phyloP scores from a whole-genome alignment of 2,113 vertebrate genomes.

The Silurus glanis region DNA sequence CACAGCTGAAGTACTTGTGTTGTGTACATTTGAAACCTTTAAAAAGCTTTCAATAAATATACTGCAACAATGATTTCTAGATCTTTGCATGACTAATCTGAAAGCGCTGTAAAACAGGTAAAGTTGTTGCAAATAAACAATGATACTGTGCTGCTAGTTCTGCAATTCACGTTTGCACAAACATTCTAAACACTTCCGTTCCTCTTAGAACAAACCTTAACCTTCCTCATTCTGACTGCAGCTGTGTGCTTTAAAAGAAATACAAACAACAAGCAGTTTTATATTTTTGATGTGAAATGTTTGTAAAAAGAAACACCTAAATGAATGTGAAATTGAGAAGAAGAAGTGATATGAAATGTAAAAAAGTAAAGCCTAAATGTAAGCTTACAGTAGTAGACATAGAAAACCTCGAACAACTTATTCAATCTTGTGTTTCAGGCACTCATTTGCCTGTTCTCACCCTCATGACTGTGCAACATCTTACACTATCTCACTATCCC shows the following conservation, averaged over 20 bases:
- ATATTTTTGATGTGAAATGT: neutral
- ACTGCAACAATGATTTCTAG: neutral
- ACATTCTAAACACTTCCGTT: constrained; percentile 9
- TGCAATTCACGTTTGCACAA: constrained; percentile 12
- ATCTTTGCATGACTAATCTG: neutral
- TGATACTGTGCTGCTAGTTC: neutral
- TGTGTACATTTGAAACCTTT: neutral
- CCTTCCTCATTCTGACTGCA: neutral
- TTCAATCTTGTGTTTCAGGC: constrained; percentile 1
- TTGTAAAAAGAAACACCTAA: neutral
- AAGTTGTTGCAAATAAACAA: constrained; percentile 25
- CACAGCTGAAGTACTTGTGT: constrained; percentile 1
- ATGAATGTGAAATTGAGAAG: neutral
- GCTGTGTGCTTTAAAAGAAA: neutral
- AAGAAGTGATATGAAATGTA: neutral
- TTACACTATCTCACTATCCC: constrained; percentile 22
- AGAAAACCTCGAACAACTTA: neutral
- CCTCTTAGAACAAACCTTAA: neutral
- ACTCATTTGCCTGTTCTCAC: neutral
- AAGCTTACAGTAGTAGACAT: constrained; percentile 46
- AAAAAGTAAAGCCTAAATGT: constrained; percentile 2
- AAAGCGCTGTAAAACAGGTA: constrained; percentile 21
- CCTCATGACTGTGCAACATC: constrained; percentile 42
- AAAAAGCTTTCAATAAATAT: constrained; percentile 33
- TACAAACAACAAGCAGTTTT: neutral